Evolutionary conservation across 2,888 invertebrate species (phyloP).

Genomic region (Mechanitis mazaeus): DNA sequence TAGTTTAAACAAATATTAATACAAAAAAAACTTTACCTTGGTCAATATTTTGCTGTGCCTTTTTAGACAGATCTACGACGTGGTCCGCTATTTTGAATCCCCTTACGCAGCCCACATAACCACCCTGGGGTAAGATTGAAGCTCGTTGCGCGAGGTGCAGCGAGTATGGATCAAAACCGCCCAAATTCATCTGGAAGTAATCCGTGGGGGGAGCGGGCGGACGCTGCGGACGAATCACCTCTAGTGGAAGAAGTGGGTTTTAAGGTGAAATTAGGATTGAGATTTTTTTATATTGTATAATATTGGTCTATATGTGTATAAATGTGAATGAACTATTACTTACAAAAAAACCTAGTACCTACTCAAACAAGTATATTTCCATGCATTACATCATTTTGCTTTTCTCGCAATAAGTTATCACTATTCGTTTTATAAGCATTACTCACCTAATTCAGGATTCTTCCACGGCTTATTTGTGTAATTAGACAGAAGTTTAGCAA

Average conservation of each 20-base stretch:
- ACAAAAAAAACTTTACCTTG: slow-evolving; percentile 68
- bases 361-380: background rate
- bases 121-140: slow-evolving; percentile 71
- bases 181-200: slow-evolving; percentile 92
- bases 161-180: slow-evolving; percentile 88
- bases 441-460: slow-evolving; percentile 85
- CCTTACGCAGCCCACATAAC: slow-evolving; percentile 91
- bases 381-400: background rate
- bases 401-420: background rate
- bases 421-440: slow-evolving; percentile 15
- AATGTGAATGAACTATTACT: background rate
- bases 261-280: background rate
- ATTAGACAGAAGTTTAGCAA: slow-evolving; percentile 81
- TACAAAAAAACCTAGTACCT: background rate
- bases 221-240: slow-evolving; percentile 90
- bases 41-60: slow-evolving; percentile 81
- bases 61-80: slow-evolving; percentile 85
- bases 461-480: slow-evolving; percentile 92
- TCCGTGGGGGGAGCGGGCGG: slow-evolving; percentile 93
- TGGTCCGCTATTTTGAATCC: slow-evolving; percentile 90
- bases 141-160: slow-evolving; percentile 70
- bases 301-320: no score
- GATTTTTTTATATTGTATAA: background rate
- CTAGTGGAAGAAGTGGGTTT: slow-evolving; percentile 55
- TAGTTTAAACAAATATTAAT: no score